These are phyloP conservation scores for Clarias laeviceps DNA, from an alignment of 2,797 vertebrate genomes.

Conservation along the genomic window DNA sequence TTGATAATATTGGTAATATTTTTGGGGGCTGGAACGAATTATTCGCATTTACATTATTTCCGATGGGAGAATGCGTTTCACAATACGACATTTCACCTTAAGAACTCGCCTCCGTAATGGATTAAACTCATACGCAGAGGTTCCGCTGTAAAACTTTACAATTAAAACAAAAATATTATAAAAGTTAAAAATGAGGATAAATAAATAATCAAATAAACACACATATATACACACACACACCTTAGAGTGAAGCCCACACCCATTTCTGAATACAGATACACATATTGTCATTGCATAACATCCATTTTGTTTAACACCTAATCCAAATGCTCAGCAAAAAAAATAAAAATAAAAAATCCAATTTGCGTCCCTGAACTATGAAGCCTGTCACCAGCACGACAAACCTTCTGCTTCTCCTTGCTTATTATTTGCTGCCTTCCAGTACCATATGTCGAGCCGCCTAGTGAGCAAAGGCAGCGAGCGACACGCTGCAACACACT, in stretches of 20 bases:
- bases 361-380: not conserved
- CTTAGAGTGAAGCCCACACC: not conserved
- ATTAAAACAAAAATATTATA: too few relatives aligned
- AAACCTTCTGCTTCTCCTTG: not conserved
- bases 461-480: slow-evolving; percentile 12
- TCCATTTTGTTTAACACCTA: not conserved
- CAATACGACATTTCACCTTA: too few relatives aligned
- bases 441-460: not conserved
- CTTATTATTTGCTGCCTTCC: slow-evolving; percentile 22
- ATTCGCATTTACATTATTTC: too few relatives aligned
- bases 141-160: too few relatives aligned
- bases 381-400: not conserved
- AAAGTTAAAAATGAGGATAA: too few relatives aligned
- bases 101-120: too few relatives aligned
- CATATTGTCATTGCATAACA: not conserved
- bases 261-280: not conserved
- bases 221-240: not conserved
- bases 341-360: not conserved
- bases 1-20: too few relatives aligned
- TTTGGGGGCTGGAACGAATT: too few relatives aligned
- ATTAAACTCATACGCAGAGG: too few relatives aligned
- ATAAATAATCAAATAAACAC: not conserved
- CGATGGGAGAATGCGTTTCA: too few relatives aligned
- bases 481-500: not conserved
- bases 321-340: not conserved